Conservation (phyloP, 2,888 invertebrate genomes). For the Sipha maydis region DNA sequence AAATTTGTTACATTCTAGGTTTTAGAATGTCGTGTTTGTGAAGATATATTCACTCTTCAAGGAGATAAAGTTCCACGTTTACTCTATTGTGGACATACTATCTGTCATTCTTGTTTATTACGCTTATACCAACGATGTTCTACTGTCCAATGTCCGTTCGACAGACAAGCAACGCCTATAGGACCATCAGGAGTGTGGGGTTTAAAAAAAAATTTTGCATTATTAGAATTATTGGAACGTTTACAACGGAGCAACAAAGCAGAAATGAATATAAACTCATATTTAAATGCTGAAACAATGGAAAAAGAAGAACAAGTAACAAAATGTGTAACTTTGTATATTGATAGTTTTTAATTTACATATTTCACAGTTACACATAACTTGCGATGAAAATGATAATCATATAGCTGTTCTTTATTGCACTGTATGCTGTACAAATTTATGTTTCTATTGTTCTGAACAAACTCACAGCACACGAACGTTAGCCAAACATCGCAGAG, state of each 20-base stretch:
- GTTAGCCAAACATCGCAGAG: slow-evolving; percentile 70
- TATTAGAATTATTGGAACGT: slow-evolving; percentile 71
- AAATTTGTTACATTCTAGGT: slow-evolving; percentile 66
- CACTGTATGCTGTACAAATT: slow-evolving; percentile 71
- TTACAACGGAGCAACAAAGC: slow-evolving; percentile 68
- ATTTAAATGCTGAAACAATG: slow-evolving; percentile 64
- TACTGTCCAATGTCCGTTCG: slow-evolving; percentile 71
- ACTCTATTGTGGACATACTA: slow-evolving; percentile 71
- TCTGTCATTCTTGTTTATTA: slow-evolving; percentile 72
- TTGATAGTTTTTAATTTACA: not conserved
- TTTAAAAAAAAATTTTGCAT: slow-evolving; percentile 73
- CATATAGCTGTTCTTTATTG: slow-evolving; percentile 72
- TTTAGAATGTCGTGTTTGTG: slow-evolving; percentile 72
- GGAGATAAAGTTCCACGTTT: slow-evolving; percentile 72
- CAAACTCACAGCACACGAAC: slow-evolving; percentile 71
- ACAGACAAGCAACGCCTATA: slow-evolving; percentile 71
- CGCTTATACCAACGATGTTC: slow-evolving; percentile 68
- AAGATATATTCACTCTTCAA: slow-evolving; percentile 71
- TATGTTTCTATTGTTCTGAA: slow-evolving; percentile 71
- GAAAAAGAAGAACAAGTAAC: slow-evolving; percentile 67
- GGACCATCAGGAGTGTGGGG: slow-evolving; percentile 69
- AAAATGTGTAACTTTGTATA: slow-evolving; percentile 37
- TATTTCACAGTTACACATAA: slow-evolving; percentile 67
- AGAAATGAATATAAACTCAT: slow-evolving; percentile 64
- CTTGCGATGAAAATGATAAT: slow-evolving; percentile 72